Evolutionary conservation across 23 tunicate species (phyloP).

Genomic region (Styela clava): DNA sequence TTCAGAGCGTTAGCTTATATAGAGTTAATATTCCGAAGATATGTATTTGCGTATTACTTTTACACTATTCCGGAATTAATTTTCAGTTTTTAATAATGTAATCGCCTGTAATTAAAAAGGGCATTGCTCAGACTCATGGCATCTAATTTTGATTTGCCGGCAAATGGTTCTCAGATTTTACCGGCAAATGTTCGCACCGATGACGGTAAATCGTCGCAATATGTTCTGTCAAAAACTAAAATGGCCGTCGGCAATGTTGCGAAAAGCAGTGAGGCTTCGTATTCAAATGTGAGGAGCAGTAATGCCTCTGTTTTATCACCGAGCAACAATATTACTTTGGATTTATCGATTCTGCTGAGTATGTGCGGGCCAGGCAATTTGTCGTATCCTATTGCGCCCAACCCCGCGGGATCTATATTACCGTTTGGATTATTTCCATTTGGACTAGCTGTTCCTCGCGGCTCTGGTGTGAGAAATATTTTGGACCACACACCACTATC

Average conservation of each 20-base stretch:
- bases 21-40: no score
- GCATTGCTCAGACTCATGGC: no score
- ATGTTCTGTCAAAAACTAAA: not conserved
- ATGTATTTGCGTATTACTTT: no score
- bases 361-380: not conserved
- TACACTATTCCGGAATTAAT: no score
- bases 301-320: not conserved
- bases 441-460: not conserved
- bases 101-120: no score
- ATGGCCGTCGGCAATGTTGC: not conserved
- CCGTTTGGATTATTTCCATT: not conserved
- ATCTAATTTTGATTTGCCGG: not conserved
- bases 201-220: not conserved
- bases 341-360: not conserved
- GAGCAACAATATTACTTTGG: not conserved
- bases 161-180: not conserved
- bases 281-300: not conserved
- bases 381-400: not conserved
- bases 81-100: no score
- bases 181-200: not conserved
- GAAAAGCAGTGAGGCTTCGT: not conserved
- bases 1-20: no score
- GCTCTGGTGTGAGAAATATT: not conserved
- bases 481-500: not conserved
- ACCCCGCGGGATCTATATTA: not conserved